Base-by-base conservation (phyloP, 2,888 invertebrate species). In the Trichogramma evanescens region DNA sequence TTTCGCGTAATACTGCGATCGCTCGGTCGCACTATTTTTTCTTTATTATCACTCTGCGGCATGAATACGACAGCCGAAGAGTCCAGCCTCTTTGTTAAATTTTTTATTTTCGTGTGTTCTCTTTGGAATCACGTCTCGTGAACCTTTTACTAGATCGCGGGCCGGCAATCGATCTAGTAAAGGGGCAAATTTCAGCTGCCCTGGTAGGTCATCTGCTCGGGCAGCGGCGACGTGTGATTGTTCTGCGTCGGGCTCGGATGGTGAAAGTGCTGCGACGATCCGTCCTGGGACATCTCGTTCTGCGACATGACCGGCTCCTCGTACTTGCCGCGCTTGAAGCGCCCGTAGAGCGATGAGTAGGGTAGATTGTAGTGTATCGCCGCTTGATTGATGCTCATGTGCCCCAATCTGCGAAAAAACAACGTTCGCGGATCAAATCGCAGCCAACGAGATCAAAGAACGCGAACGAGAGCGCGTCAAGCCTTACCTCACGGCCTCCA, bases 331-430 rank as follows among this genome's bases (percentile, higher is more conserved):
- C 93, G 83, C 77, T 93, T 93, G 77, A 93, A 93, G 61, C 93
- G 84, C 0, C 93, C 93, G 74, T 93, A 93, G 41, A 93, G 81
- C 4, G 93, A 93, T 9, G 93, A 93, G 76, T 93, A 93, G 46
- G 93, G 93, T 72, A 93, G 80, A 79, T 93, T 93, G 79, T 88
- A 93, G 76, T 93, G 93, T 69, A 93, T 93, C 56, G 93, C 93
- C 55, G 93, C 93, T 79, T 93, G 93, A 79, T 93, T 93, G 71
- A 93, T 93, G 65, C 92, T 92, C 93, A 93, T 93, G 76, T 93
- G 92, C 41, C 93, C 93, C 67, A 91, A 83, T 72, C 93, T 91
- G 73, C 50, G 78, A 77, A 65, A 51, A 39, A 56, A 5, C 26
- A 42, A 9, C 42, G 2, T 8, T 45, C 5, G 39, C 2, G 41